Percentiles rank a stretch among this genome's conserved stretches.
Conservation (phyloP, 2,888 invertebrate species). For the Idaea dimidiata region DNA sequence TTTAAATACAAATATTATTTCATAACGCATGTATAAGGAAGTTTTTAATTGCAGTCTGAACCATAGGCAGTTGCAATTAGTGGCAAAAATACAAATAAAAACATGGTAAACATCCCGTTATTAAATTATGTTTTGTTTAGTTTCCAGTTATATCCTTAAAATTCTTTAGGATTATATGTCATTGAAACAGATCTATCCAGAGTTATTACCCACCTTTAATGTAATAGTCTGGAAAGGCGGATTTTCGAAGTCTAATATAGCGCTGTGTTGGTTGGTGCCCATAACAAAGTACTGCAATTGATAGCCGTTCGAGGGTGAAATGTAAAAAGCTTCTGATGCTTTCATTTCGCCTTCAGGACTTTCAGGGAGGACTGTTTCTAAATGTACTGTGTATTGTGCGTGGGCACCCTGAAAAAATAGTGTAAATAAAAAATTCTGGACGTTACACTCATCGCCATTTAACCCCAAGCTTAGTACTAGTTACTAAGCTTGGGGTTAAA, state of each 20-base stretch:
- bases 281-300: constrained; percentile 80
- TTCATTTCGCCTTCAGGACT: constrained; percentile 18
- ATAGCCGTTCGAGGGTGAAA: constrained; percentile 82
- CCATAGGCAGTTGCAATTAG: too few relatives aligned
- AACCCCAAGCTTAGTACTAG: too few relatives aligned
- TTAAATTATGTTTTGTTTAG: too few relatives aligned
- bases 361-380: constrained; percentile 56
- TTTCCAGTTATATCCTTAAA: too few relatives aligned
- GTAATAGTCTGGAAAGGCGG: constrained; percentile 65
- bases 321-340: constrained; percentile 76
- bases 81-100: too few relatives aligned
- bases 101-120: too few relatives aligned
- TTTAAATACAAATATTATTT: too few relatives aligned
- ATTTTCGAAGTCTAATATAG: constrained; percentile 81
- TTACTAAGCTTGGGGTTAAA: too few relatives aligned
- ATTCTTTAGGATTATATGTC: background rate
- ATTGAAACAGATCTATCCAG: background rate
- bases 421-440: too few relatives aligned
- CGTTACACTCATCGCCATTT: too few relatives aligned
- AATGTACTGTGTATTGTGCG: constrained; percentile 76
- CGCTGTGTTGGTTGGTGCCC: constrained; percentile 72
- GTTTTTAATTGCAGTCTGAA: too few relatives aligned
- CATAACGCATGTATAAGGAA: too few relatives aligned
- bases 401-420: constrained; percentile 80
- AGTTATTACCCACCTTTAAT: constrained; percentile 63